phyloP scores from a whole-genome alignment of 2,113 vertebrate species.

The Plecturocebus donacophilus region DNA sequence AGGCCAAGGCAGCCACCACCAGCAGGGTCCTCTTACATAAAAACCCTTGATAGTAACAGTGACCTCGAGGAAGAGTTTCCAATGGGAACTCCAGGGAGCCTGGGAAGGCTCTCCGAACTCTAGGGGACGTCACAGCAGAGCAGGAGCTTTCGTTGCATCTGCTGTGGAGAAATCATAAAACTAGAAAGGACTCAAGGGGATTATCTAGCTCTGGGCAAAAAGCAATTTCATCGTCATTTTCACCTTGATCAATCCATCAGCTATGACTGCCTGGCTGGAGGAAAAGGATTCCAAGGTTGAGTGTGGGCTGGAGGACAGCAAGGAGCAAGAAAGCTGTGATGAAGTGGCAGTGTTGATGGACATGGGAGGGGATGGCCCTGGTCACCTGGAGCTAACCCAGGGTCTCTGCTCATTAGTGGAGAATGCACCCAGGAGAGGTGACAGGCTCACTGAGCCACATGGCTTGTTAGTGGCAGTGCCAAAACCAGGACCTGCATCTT shows the following conservation, averaged over 20 bases:
- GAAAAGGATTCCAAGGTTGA: neutral
- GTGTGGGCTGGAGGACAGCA: neutral
- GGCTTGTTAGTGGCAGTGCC: neutral
- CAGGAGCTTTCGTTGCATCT: neutral
- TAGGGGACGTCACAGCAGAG: rapidly evolving
- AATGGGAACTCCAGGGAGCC: neutral
- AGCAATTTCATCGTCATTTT: neutral
- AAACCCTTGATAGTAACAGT: neutral
- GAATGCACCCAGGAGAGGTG: neutral
- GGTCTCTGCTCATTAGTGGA: neutral
- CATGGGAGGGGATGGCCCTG: neutral
- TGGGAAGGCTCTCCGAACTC: neutral
- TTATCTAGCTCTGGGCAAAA: neutral
- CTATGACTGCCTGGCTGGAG: rapidly evolving
- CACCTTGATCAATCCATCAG: neutral
- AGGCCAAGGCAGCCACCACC: neutral
- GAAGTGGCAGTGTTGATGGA: neutral
- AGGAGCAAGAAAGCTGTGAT: neutral
- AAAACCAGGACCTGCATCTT: neutral
- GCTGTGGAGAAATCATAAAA: neutral
- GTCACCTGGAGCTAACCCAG: neutral
- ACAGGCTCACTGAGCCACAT: neutral
- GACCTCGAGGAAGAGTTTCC: neutral
- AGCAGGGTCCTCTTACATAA: neutral
- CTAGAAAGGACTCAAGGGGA: neutral